Evolutionary conservation across 1,140 invertebrate genomes (phyloP), one percentile per base, ranked within the genome.

Genomic region (Drosophila serrata): DNA sequence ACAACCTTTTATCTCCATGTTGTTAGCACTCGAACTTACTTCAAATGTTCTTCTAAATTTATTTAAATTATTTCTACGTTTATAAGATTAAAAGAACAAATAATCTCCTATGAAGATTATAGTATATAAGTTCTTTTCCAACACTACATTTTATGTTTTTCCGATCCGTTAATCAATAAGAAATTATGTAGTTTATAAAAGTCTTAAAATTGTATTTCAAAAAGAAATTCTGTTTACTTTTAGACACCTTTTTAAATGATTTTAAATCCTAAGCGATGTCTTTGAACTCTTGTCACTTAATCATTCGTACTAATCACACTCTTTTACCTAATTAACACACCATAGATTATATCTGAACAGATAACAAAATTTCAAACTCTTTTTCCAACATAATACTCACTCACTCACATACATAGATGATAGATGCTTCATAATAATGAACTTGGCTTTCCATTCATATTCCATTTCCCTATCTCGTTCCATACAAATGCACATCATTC

Each of bases 401-500:
- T 8, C 8, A 31, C 29, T 2, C 9, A 19, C 33, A 55, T 55
- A 24, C 24, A 3, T 24, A 24, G 24, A n/a, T n/a, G n/a, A n/a
- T n/a, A 35, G 19, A 37, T 37, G 12, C n/a, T 29, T 11, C 46
- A 6, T n/a, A 46, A 55, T 55, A 55, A 55, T 65, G 31, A 60
- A 45, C 27, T 45, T 45, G 19, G 29, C 7, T 27, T 29, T 48
- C 51, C 6, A 35, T 40, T 46, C 33, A 72, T 46, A 53, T 63
- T 61, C 35, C 46, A 9, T 40, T 22, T n/a, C n/a, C 15, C 72
- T 39, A 42, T 37, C 27, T 19, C 22, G 24, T 55, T 63, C 37
- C 56, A 70, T 58, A 51, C 55, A 57, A 46, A 62, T 86, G 68
- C 63, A 74, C 60, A 77, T 75, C 51, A 87, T 85, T 87, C 82